Evolutionary conservation across 2,888 invertebrate genomes (phyloP).

Genomic region (Caprella mutica): DNA sequence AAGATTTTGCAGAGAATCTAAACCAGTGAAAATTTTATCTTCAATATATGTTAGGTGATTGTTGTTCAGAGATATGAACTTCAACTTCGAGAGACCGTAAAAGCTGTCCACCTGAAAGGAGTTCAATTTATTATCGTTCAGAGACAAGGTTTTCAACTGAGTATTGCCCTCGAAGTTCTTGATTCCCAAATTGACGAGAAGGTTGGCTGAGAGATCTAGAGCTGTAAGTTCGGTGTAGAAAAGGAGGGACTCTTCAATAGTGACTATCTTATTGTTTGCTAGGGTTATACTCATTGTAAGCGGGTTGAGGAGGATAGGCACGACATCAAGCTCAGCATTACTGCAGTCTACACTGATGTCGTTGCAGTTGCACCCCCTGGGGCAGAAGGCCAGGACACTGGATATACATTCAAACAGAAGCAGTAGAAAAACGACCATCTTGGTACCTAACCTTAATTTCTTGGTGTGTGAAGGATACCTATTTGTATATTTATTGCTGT

Average conservation of each 20-base stretch:
- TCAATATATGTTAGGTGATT: constrained; percentile 66
- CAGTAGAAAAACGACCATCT: too few relatives aligned
- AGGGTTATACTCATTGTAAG: constrained; percentile 53
- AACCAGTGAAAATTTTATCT: constrained; percentile 62
- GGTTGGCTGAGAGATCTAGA: constrained; percentile 71
- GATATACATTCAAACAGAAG: too few relatives aligned
- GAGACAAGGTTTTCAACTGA: constrained; percentile 59
- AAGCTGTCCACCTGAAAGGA: constrained; percentile 10
- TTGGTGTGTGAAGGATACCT: too few relatives aligned
- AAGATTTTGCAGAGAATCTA: constrained; percentile 59
- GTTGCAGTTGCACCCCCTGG: constrained; percentile 67
- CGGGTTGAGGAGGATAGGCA: constrained; percentile 80
- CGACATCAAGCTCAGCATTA: constrained; percentile 65
- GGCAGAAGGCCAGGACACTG: constrained; percentile 73
- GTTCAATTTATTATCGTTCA: constrained; percentile 53
- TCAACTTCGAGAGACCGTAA: constrained; percentile 40
- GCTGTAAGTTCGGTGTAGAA: constrained; percentile 68
- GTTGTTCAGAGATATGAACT: constrained; percentile 58
- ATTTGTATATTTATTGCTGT: too few relatives aligned
- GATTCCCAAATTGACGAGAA: constrained; percentile 64
- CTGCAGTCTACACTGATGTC: constrained; percentile 68
- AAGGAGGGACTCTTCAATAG: constrained; percentile 61
- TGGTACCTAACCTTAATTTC: too few relatives aligned
- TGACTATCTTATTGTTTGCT: constrained; percentile 68
- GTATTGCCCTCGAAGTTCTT: constrained; percentile 68